phyloP scores from a whole-genome alignment of 2,797 vertebrate genomes.

The Oceanodroma leucorhoa region DNA sequence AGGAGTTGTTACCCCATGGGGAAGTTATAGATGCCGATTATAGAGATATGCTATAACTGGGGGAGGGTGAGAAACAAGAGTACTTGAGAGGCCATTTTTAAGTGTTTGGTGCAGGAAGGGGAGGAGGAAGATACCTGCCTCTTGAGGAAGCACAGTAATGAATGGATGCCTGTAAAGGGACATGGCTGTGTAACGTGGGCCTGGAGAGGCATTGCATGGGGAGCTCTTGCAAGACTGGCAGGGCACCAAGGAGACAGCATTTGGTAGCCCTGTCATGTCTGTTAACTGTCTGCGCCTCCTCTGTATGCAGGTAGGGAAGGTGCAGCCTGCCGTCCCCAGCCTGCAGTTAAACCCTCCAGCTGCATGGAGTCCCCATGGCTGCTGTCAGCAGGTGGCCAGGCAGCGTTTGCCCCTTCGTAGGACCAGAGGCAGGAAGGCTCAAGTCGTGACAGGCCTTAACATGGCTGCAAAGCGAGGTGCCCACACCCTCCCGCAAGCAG shows the following conservation, averaged over 20 bases:
- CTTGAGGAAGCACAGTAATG: background rate
- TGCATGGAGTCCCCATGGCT: accelerated
- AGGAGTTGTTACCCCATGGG: background rate
- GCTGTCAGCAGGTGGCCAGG: background rate
- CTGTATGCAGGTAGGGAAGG: background rate
- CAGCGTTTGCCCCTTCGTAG: background rate
- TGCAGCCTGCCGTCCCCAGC: background rate
- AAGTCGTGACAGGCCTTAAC: background rate
- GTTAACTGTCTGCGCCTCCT: background rate
- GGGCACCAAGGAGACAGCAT: background rate
- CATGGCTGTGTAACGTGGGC: accelerated
- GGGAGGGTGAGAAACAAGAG: background rate
- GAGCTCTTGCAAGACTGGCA: background rate
- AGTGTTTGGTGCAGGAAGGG: background rate
- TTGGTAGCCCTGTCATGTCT: background rate
- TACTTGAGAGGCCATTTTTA: background rate
- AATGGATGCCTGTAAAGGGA: background rate
- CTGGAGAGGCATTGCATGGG: accelerated
- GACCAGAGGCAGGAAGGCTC: background rate
- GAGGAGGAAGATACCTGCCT: background rate
- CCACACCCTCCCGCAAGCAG: background rate
- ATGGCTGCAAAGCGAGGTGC: accelerated
- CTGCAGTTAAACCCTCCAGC: background rate
- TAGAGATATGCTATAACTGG: background rate
- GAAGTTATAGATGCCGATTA: background rate